phyloP scores from a whole-genome alignment of 2,888 invertebrate genomes.

The Synanthedon vespiformis region DNA sequence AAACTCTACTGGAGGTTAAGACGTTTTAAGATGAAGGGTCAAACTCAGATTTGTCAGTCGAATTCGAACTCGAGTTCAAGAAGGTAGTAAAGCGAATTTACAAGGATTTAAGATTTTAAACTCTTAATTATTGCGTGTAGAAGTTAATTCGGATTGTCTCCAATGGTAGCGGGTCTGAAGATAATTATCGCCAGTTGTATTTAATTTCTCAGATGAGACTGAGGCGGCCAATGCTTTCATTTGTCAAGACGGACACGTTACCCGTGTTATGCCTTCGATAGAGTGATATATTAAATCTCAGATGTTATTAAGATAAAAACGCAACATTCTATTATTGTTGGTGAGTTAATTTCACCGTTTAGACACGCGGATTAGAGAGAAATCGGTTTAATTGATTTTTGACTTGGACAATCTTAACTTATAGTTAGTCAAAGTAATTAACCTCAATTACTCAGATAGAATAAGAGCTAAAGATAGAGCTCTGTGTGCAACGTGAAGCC shows the following conservation, averaged over 20 bases:
- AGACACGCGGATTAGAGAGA: conserved; percentile 17
- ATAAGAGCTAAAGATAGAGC: too few species aligned
- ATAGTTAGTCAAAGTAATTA: too few species aligned
- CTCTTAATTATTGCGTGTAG: conserved; percentile 12
- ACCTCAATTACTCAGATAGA: too few species aligned
- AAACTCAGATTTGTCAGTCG: conserved; percentile 9
- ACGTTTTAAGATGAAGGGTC: not conserved
- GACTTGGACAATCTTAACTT: too few species aligned
- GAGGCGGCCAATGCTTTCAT: conserved; percentile 30
- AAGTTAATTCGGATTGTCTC: conserved; percentile 15
- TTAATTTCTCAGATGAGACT: conserved; percentile 25
- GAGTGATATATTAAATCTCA: conserved; percentile 38
- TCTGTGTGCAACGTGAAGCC: too few species aligned
- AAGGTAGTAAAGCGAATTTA: conserved; percentile 7
- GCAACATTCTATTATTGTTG: conserved; percentile 19
- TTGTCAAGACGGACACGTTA: conserved; percentile 31
- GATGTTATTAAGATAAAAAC: conserved; percentile 38
- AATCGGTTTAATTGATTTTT: conserved; percentile 9
- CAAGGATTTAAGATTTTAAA: conserved; percentile 18
- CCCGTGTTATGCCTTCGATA: conserved; percentile 27
- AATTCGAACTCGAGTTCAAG: conserved; percentile 5
- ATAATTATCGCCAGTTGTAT: conserved; percentile 35
- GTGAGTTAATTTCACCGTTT: conserved; percentile 25
- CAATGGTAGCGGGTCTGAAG: conserved; percentile 12
- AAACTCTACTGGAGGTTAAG: conserved; percentile 4